Percentiles rank a stretch among this genome's conserved stretches.
These are phyloP conservation scores for Neodiprion lecontei DNA, from an alignment of 1,140 invertebrate species.

Conservation along the genomic window DNA sequence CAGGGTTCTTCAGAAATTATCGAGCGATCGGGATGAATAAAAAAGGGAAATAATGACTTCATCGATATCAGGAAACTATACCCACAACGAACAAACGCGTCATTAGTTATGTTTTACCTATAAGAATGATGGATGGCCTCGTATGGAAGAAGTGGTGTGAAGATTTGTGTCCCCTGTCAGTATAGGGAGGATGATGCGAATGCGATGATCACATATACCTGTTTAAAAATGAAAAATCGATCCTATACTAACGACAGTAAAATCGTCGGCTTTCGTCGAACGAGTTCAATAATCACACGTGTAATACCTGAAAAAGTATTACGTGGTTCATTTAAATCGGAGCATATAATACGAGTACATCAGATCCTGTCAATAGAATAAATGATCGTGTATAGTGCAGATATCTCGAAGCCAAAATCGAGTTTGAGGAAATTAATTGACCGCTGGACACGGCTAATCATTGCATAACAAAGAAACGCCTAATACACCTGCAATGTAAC, in stretches of 20 bases:
- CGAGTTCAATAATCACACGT: not conserved
- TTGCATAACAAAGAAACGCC: too few relatives aligned
- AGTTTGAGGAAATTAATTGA: too few relatives aligned
- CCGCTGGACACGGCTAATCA: too few relatives aligned
- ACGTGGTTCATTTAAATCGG: too few relatives aligned
- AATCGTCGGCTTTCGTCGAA: not conserved
- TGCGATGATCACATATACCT: conserved; percentile 25
- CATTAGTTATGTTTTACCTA: conserved; percentile 14
- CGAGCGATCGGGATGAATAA: not conserved
- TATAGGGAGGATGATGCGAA: conserved; percentile 15
- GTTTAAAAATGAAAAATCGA: conserved; percentile 31
- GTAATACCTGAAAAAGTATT: not conserved
- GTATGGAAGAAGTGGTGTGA: conserved; percentile 10
- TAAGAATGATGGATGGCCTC: conserved; percentile 11
- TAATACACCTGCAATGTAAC: too few relatives aligned
- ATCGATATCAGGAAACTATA: not conserved
- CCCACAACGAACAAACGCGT: not conserved
- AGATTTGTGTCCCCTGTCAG: conserved; percentile 15
- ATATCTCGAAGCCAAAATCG: too few relatives aligned
- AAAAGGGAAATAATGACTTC: too few relatives aligned
- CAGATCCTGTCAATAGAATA: too few relatives aligned
- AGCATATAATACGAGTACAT: too few relatives aligned
- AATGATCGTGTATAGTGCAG: too few relatives aligned
- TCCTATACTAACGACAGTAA: not conserved
- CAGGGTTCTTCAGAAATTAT: conserved; percentile 15